Evolutionary conservation across 2,113 vertebrate species (phyloP), one percentile per base, ranked within the genome.

Genomic region (Condylura cristata): DNA sequence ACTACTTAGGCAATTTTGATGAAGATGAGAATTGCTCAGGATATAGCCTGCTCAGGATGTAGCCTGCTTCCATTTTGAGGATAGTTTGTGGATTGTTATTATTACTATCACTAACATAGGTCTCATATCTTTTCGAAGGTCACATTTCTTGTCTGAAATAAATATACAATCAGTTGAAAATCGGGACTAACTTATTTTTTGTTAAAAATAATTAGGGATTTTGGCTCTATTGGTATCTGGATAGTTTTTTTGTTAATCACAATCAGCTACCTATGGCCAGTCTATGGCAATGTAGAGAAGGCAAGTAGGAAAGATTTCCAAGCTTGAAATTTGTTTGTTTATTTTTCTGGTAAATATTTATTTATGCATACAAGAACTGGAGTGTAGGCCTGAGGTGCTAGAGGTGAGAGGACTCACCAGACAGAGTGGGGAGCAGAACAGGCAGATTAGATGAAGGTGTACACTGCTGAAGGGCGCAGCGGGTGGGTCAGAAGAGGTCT

Each of bases 101-200:
- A 24, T 12, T 91, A 24, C 24, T 86, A 86, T 86, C 12, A 88
- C 93, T 82, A 79, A 60, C 41, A 32, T 65, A 56, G 14, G 32
- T 39, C n/a, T 94, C 61, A 51, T 82, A 4, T 88, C 78, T 75
- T 96, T 96, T 85, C n/a, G 30, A 41, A 94, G 60, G 39, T 13
- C 41, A 24, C 66, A 46, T 91, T 86, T 91, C 65, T 46, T 90
- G 37, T 66, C 60, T 84, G 53, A 94, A 87, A 88, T 96, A 85
- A 51, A 53, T 89, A 39, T 75, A 41, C 14, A 90, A 86, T 87
- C 30, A 7, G 26, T 72, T 75, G 48, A 86, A 89, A 93, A 72
- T 58, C 34, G 87, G 14, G 11, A 65, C 53, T 68, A 51, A 79
- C 70, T 8, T 66, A 74, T 74, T 8, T 72, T 95, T 70, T 20